Evolutionary conservation across 2,113 vertebrate genomes (phyloP).

Genomic region (Zosterops japonicus): DNA sequence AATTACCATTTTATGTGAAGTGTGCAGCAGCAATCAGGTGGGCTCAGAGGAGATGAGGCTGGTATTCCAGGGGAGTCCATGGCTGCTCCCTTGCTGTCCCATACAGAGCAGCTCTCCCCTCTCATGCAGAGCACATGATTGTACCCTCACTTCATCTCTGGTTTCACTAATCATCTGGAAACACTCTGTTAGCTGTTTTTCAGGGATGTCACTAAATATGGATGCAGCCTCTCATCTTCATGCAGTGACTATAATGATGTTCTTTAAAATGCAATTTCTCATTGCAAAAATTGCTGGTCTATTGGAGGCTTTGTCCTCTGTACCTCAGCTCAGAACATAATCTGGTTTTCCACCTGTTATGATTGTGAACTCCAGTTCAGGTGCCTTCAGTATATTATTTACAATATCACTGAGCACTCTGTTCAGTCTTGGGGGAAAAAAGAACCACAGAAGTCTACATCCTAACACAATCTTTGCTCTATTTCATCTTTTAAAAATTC

Average conservation of each 20-base stretch:
- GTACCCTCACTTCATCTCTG: not conserved
- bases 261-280: not conserved
- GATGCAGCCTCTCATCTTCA: not conserved
- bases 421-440: not conserved
- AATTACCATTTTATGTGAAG: not conserved
- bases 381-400: not conserved
- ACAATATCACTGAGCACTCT: not conserved
- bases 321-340: not conserved
- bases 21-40: fast-evolving
- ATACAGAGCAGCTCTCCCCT: not conserved
- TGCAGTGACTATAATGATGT: not conserved
- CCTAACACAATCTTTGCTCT: not conserved
- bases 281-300: not conserved
- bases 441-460: not conserved
- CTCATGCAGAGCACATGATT: not conserved
- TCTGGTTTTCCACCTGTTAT: not conserved
- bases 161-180: not conserved
- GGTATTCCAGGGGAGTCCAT: fast-evolving
- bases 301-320: not conserved
- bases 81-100: fast-evolving
- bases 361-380: not conserved
- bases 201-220: not conserved
- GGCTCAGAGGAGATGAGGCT: not conserved
- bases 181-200: not conserved
- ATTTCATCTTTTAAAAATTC: not conserved